Evolutionary conservation across 2,888 invertebrate genomes (phyloP), one percentile per base, ranked within the genome.

Genomic region (Cantharis lateralis): DNA sequence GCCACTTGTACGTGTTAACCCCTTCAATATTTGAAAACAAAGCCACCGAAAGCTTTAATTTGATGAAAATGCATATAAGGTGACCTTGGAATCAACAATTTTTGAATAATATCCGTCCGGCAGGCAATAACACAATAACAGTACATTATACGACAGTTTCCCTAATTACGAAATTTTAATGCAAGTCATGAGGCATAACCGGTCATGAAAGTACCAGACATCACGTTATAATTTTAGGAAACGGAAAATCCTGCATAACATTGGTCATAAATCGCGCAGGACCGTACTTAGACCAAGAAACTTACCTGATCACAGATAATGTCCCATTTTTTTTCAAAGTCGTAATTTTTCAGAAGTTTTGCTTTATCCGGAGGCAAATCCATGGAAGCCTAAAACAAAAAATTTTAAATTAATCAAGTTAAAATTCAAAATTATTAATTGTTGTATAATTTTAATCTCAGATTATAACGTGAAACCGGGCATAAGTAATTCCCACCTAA

Each of bases 301-400:
- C 91, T 90, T 88, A 96, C 96, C 93, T 97, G 98, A 92, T 99
- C 99, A 91, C 98, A 98, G 90, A 99, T 98, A 89, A 99, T 95
- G 90, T 99, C 98, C 99, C 99, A 99, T 90, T 99, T 99, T 90
- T 98, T 98, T 88, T 98, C 97, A 89, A 96, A 95, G 89, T 98
- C 98, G 88, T 99, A 99, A 88, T 95, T 96, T 84, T 96, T 95
- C 81, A 98, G 91, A 62, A 98, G 92, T 90, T 98, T 98, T 84
- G 98, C 98, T 89, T 99, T 99, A 90, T 99, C 99, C 48, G 99
- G 98, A 18, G 99, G 99, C 82, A 99, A 91, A 89, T 99, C 99
- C 98, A 99, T 99, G 79, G 98, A 98, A 72, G 97, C 97, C 98
- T 99, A 91, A 9, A 93, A 93, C 84, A 85, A 83, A 86, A n/a